These are phyloP conservation scores for Clavelina lepadiformis DNA, from an alignment of 23 tunicate genomes.

Conservation along the genomic window DNA sequence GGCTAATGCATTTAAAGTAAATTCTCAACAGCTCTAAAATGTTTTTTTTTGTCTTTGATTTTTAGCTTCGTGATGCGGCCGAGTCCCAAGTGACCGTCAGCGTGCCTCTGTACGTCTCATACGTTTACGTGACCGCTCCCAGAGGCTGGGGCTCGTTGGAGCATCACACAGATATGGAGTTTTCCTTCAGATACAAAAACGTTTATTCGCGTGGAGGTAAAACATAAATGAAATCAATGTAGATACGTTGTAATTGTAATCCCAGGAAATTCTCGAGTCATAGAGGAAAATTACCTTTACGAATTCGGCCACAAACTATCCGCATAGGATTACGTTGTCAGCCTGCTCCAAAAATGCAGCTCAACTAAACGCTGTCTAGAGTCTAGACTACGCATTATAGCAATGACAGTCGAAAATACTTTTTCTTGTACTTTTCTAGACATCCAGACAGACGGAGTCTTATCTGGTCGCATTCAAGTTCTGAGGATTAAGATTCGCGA, in stretches of 20 bases:
- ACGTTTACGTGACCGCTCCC: slow-evolving; percentile 95
- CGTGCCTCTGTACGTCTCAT: slow-evolving; percentile 92
- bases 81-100: slow-evolving; percentile 92
- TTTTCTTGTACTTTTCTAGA: slow-evolving; percentile 22
- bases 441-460: slow-evolving; percentile 83
- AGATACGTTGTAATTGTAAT: too few species aligned
- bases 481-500: slow-evolving; percentile 54
- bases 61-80: slow-evolving; percentile 71
- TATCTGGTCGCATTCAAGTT: slow-evolving; percentile 63
- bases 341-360: not conserved
- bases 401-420: too few species aligned
- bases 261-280: too few species aligned
- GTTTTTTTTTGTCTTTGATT: too few species aligned
- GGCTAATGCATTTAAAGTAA: too few species aligned
- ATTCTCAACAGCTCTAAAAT: too few species aligned
- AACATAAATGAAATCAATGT: too few species aligned
- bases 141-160: slow-evolving; percentile 98
- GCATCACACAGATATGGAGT: slow-evolving; percentile 86
- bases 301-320: too few species aligned
- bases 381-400: too few species aligned
- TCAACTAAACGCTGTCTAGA: too few species aligned
- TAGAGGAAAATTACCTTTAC: too few species aligned
- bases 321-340: not conserved
- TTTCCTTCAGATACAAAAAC: slow-evolving; percentile 79
- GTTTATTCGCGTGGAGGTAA: slow-evolving; percentile 61